Evolutionary conservation across 2,797 vertebrate species (phyloP).

Genomic region (Pogoniulus pusillus): DNA sequence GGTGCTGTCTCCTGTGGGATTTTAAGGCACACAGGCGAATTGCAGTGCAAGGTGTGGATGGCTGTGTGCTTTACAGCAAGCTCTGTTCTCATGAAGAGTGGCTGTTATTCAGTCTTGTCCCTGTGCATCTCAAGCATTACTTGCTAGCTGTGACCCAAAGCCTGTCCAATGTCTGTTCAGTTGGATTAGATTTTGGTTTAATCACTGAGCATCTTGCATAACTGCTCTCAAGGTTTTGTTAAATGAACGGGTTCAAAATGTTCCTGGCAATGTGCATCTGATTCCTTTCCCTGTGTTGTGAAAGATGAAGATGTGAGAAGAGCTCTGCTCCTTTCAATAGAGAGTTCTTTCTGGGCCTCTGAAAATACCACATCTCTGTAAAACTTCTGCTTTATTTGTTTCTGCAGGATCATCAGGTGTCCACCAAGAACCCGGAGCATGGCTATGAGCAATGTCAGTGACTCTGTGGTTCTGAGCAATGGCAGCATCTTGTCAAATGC

Average conservation of each 20-base stretch:
- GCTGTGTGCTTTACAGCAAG: background rate
- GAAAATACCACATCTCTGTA: background rate
- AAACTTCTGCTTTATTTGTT: background rate
- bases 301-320: background rate
- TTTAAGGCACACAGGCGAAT: background rate
- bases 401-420: conserved; percentile 59
- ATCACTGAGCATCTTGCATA: background rate
- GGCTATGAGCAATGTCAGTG: conserved; percentile 83
- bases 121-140: background rate
- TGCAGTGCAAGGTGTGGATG: background rate
- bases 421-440: conserved; percentile 74
- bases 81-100: background rate
- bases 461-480: conserved; percentile 80
- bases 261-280: background rate
- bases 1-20: background rate
- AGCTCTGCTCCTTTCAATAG: background rate
- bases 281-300: background rate
- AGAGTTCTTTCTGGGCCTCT: background rate
- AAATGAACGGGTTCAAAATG: background rate
- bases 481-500: conserved; percentile 72
- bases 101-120: background rate
- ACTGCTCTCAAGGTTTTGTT: background rate
- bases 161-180: background rate
- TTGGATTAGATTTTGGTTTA: background rate
- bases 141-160: background rate